phyloP scores from a whole-genome alignment of 2,888 invertebrate species.

The Lasioglossum calceatum region DNA sequence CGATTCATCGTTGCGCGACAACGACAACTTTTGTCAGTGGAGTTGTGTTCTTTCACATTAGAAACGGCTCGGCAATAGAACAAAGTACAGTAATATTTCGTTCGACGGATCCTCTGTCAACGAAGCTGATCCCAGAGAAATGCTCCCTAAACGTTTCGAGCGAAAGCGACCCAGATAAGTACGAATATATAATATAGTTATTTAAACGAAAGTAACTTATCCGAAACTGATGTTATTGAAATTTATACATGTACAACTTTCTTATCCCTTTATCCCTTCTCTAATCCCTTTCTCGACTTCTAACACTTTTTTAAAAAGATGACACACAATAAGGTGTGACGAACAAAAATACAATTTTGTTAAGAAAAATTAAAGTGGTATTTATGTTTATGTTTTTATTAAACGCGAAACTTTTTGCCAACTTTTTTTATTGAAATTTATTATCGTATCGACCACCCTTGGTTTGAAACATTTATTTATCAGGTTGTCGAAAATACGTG shows the following conservation, averaged over 20 bases:
- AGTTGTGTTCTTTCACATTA: neutral
- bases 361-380: no score
- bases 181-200: neutral
- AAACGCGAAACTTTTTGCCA: no score
- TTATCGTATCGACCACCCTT: no score
- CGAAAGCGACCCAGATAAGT: neutral
- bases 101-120: neutral
- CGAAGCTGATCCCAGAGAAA: neutral
- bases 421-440: no score
- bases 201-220: neutral
- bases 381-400: no score
- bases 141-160: neutral
- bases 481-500: no score
- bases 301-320: neutral
- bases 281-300: neutral
- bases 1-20: neutral
- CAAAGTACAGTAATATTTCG: conserved; percentile 11
- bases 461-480: no score
- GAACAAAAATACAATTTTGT: no score
- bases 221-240: neutral
- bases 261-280: no score
- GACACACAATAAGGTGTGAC: neutral
- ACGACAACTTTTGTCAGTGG: neutral
- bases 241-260: neutral
- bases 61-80: neutral